These are phyloP conservation scores for Poecilia wingei DNA, from an alignment of 2,797 vertebrate genomes.

Conservation along the genomic window DNA sequence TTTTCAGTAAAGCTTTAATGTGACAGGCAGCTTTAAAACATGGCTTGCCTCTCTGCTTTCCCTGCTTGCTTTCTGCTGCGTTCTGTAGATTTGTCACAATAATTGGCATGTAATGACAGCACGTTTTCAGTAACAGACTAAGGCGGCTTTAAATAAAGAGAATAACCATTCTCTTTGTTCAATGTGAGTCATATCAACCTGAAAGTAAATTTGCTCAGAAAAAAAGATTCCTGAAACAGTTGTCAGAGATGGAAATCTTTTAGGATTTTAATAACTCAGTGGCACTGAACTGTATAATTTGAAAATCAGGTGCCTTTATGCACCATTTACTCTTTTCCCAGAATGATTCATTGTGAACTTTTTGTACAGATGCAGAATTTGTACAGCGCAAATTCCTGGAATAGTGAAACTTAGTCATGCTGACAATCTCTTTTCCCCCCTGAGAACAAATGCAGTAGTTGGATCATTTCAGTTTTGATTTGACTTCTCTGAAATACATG, in stretches of 20 bases:
- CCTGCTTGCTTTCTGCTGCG: conserved; percentile 5
- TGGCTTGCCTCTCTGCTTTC: conserved; percentile 16
- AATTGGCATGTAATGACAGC: conserved; percentile 19
- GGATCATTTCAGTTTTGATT: background rate
- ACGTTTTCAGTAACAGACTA: conserved; percentile 9
- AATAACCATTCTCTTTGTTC: conserved; percentile 18
- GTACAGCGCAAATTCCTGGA: background rate
- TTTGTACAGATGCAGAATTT: conserved; percentile 9
- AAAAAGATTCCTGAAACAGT: conserved; percentile 18
- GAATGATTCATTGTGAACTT: background rate
- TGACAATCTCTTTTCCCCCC: background rate
- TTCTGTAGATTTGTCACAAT: conserved; percentile 21
- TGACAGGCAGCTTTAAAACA: conserved; percentile 9
- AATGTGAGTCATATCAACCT: conserved; percentile 3
- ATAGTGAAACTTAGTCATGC: background rate
- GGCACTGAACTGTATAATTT: background rate
- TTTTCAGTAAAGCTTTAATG: conserved; percentile 28
- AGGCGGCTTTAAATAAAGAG: conserved; percentile 7
- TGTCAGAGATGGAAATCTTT: background rate
- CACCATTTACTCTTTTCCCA: conserved; percentile 9
- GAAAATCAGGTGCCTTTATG: conserved; percentile 4
- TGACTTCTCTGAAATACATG: background rate
- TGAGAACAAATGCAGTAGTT: background rate
- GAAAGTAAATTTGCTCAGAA: conserved; percentile 1
- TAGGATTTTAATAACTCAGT: conserved; percentile 11